Evolutionary conservation across 2,113 vertebrate species (phyloP), one percentile per base, ranked within the genome.

Genomic region (Takifugu flavidus): DNA sequence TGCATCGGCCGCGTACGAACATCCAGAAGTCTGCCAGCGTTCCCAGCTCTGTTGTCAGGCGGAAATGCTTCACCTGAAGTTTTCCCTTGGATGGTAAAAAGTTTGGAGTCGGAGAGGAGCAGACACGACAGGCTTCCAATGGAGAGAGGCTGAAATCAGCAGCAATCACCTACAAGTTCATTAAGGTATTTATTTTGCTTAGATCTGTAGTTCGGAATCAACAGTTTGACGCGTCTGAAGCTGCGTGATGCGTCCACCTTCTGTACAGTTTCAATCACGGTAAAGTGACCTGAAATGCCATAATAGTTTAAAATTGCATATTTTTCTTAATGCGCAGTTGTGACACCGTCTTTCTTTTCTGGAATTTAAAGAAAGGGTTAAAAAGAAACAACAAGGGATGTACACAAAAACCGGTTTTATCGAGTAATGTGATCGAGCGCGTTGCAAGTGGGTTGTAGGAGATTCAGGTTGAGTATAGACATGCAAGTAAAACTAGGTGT

Each of bases 21-120:
- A 53, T 15, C 57, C 59, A 31, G 26, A 26, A 6, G 39, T 25
- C 25, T 2, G 59, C 25, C n/a, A 43, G 44, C 64, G 83, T n/a
- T 47, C 14, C 45, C 13, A 47, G n/a, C 13, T 5, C 13, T 2
- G 45, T 47, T 47, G 53, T 58, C 69, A 73, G 55, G 67, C 81
- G 84, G 87, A 90, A 82, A 90, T 89, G 84, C 4, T 82, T 80
- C 74, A 90, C 87, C 88, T 90, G 89, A 80, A 85, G 67, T 83
- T 82, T 81, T 51, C 56, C 54, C 47, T 11, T 53, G 66, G 76
- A 77, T 62, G 62, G 53, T 82, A 57, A 87, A 85, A 25, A 85
- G 72, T 86, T 85, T 85, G 80, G 65, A 65, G 71, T 51, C 42
- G 69, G 47, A 49, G 58, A 65, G 15, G 39, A 68, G 72, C 43